Conservation (phyloP, 2,113 vertebrate species). For the Tenebrosternarchus preto region DNA sequence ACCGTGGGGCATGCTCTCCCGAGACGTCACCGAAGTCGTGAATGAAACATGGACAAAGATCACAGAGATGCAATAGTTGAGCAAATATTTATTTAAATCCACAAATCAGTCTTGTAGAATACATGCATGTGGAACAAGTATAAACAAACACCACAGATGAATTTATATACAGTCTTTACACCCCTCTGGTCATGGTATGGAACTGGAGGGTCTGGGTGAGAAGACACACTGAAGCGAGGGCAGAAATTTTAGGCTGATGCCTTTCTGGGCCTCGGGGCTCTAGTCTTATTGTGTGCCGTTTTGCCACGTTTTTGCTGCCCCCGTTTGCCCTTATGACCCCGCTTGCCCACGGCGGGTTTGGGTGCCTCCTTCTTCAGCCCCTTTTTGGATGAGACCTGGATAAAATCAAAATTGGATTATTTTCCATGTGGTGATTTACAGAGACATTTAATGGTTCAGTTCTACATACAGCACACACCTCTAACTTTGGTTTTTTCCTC, state of each 20-base stretch:
- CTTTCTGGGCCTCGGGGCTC: slow-evolving; percentile 49
- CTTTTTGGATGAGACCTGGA: slow-evolving; percentile 55
- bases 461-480: slow-evolving; percentile 59
- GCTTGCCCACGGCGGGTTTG: slow-evolving; percentile 36
- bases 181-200: too few species aligned
- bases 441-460: too few species aligned
- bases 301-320: slow-evolving; percentile 47
- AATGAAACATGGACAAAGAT: background rate
- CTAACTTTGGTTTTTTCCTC: slow-evolving; percentile 65
- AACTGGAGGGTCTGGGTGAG: background rate
- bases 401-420: background rate
- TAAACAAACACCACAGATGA: background rate
- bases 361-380: slow-evolving; percentile 55
- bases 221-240: too few species aligned
- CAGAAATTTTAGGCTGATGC: background rate
- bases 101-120: slow-evolving; percentile 2
- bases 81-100: background rate
- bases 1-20: background rate
- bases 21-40: background rate
- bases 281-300: slow-evolving; percentile 46
- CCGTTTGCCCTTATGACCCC: slow-evolving; percentile 50
- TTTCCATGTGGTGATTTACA: background rate
- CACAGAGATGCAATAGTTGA: background rate
- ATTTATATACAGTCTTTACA: background rate
- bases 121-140: background rate